Base-by-base conservation (phyloP, 2,888 invertebrate species). In the Eristalinus sepulchralis region DNA sequence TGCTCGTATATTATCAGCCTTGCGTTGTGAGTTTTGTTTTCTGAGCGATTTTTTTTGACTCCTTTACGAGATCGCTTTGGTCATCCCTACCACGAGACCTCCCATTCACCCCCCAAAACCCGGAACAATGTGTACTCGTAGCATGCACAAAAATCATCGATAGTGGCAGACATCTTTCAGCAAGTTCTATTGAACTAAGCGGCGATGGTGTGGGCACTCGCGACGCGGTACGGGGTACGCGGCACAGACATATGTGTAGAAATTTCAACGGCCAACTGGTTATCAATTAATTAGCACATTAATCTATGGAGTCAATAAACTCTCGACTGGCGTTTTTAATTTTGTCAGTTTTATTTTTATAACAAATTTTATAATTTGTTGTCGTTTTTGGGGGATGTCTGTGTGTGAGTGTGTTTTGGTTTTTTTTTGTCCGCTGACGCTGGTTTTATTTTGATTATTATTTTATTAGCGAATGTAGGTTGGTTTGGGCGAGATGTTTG, bases 241-340 rank as follows among this genome's bases (percentile, higher is more conserved):
- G 2, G 17, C 8, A 8, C 1, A 17, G 17, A 17, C 4, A 39
- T 39, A n/a, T 71, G 36, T 31, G 31, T 59, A 39, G 60, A 71
- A 39, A 59, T 34, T 34, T 81, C 57, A 64, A 62, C 72, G 60
- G 33, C 72, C 66, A 85, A 86, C 82, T 86, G 86, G 86, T 79
- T 83, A 83, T 83, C 83, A 86, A 82, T 75, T 86, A 73, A 86
- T 86, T 86, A 86, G 78, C 86, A 83, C 86, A 83, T 77, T 83
- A 83, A 86, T 78, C 86, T 79, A 83, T 47, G 86, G 75, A 83
- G 86, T 83, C 86, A 86, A 86, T 78, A 86, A 86, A 86, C 86
- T 83, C 79, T 83, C 22, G 75, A 75, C 68, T 85, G 64, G 68
- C 67, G 67, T 53, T 60, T 79, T 78, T 39, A 55, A 75, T 76